Evolutionary conservation across 2,888 invertebrate genomes (phyloP), one percentile per base, ranked within the genome.

Genomic region (Dicycla oo): DNA sequence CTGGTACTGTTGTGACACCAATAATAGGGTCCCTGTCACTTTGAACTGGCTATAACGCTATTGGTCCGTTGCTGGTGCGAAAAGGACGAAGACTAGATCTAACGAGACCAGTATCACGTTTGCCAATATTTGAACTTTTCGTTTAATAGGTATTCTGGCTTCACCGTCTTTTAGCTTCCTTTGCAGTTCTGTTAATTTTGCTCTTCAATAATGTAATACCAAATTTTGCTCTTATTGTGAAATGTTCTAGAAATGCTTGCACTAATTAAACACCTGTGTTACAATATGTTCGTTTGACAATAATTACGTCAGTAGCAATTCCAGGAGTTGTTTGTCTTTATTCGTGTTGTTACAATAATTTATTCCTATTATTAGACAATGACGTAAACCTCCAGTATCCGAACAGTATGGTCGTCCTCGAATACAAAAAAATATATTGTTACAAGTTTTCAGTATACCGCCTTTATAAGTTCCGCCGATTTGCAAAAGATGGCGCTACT

Each of bases 401-500:
- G 57, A 60, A 70, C 64, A 34, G 30, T 71, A 70, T 64, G 57
- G 49, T 65, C 56, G 71, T 43, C 51, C 69, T 69, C 69, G 23
- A 53, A 30, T 43, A 58, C 62, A 75, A 49, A 73, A 73, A 78
- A 79, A 65, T 67, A 53, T 69, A 78, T 62, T 72, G 65, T 70
- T 61, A 49, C 47, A 73, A 23, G 72, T 74, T 72, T 81, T 64
- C 45, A 58, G 23, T 56, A 57, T 56, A 62, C 66, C 64, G 68
- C 64, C 62, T 53, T 66, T 60, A 62, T 60, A 74, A 81, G 83
- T 88, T 87, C 78, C 0, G 34, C 43, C 53, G 18, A 23, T 75
- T 73, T 53, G 51, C 69, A 80, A 84, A 78, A 93, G 93, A 93
- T 93, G 93, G 91, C 93, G 91, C 71, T 87, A 82, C 73, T 60